Evolutionary conservation across 2,888 invertebrate genomes (phyloP).

Genomic region (Aspidiotus rigidus): DNA sequence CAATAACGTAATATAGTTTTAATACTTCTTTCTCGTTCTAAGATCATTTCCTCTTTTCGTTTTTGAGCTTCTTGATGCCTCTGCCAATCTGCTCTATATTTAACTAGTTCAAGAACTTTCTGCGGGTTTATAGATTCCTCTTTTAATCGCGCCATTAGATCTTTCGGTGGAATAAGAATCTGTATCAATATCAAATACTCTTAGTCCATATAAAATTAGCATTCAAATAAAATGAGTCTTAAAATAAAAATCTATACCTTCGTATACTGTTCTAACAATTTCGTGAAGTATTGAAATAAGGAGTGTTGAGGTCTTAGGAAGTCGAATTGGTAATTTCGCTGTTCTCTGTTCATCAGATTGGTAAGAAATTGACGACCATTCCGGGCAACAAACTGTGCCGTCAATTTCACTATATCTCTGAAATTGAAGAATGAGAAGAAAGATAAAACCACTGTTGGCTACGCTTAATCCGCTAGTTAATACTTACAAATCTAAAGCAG

Average conservation of each 20-base stretch:
- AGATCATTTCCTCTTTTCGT: conserved; percentile 86
- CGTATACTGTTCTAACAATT: conserved; percentile 95
- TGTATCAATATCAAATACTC: conserved; percentile 38
- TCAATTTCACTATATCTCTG: conserved; percentile 92
- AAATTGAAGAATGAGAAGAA: conserved; percentile 40
- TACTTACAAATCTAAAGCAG: conserved; percentile 82
- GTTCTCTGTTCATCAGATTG: conserved; percentile 96
- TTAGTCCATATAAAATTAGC: background rate
- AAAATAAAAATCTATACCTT: conserved; percentile 51
- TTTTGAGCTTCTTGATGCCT: conserved; percentile 87
- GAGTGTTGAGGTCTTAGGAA: conserved; percentile 97
- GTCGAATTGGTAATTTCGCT: conserved; percentile 96
- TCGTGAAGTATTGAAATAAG: conserved; percentile 95
- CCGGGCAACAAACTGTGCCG: conserved; percentile 96
- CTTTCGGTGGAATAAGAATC: conserved; percentile 89
- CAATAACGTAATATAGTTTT: too few species aligned
- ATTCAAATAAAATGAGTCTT: conserved; percentile 1
- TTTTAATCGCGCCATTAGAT: conserved; percentile 65
- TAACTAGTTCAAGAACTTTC: conserved; percentile 73
- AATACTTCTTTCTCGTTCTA: conserved; percentile 79
- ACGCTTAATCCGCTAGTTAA: background rate
- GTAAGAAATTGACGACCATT: conserved; percentile 97
- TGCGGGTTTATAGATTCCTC: conserved; percentile 64
- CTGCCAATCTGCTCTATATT: conserved; percentile 93
- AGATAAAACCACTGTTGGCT: background rate